Evolutionary conservation across 2,797 vertebrate genomes (phyloP).

Genomic region (Pipistrellus kuhlii): DNA sequence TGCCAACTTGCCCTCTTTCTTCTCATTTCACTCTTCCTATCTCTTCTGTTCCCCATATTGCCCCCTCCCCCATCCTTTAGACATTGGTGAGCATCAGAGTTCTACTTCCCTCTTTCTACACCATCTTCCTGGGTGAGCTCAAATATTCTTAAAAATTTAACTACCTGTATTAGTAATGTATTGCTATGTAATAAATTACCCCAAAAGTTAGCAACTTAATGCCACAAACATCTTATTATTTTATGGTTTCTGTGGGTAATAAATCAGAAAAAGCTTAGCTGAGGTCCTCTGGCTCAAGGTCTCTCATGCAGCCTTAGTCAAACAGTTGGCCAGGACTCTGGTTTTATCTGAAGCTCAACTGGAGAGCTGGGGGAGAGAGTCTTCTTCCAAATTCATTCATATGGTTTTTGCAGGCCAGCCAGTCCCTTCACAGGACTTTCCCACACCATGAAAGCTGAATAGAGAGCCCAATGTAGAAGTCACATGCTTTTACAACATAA

Average conservation of each 20-base stretch:
- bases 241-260: background rate
- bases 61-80: background rate
- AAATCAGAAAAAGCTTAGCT: background rate
- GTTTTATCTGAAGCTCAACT: background rate
- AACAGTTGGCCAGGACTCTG: background rate
- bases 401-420: background rate
- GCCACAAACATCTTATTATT: background rate
- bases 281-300: background rate
- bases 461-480: background rate
- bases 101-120: background rate
- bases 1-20: background rate
- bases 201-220: background rate
- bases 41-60: background rate
- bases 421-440: background rate
- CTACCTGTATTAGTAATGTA: background rate
- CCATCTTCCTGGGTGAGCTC: background rate
- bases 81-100: background rate
- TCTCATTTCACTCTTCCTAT: background rate
- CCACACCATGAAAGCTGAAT: background rate
- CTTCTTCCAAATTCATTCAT: background rate
- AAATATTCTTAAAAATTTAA: conserved; percentile 10
- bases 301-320: background rate
- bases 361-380: background rate
- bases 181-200: background rate
- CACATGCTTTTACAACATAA: background rate